Evolutionary conservation across 2,888 invertebrate genomes (phyloP).

Genomic region (Boloria euphrosyne): DNA sequence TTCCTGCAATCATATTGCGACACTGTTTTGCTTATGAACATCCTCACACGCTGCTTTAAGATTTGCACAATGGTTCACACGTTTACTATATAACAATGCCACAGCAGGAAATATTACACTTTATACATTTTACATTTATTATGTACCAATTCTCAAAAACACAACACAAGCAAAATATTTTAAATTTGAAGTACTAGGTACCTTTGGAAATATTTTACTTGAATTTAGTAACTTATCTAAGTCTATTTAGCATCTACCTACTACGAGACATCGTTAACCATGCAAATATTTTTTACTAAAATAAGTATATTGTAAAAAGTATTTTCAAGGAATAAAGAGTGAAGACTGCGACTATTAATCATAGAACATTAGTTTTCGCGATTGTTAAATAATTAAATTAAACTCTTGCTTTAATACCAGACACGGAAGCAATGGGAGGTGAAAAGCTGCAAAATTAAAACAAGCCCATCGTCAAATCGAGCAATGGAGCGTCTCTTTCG

Average conservation of each 20-base stretch:
- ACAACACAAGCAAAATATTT: too few species aligned
- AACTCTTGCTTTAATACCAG: slow-evolving; percentile 15
- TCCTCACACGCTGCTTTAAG: slow-evolving; percentile 49
- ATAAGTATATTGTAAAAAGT: too few species aligned
- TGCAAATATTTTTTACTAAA: too few species aligned
- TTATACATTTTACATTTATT: neutral
- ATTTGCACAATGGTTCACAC: slow-evolving; percentile 54
- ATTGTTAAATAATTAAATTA: slow-evolving; percentile 13
- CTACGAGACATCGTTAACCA: too few species aligned
- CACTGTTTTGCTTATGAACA: slow-evolving; percentile 58
- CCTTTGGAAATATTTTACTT: too few species aligned
- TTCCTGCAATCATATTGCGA: slow-evolving; percentile 54
- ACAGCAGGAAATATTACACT: slow-evolving; percentile 9
- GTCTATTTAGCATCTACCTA: too few species aligned
- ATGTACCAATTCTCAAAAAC: neutral
- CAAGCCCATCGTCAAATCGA: slow-evolving; percentile 56
- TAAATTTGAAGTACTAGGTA: too few species aligned
- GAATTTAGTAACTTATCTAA: too few species aligned
- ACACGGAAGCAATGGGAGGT: slow-evolving; percentile 11
- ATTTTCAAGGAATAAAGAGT: too few species aligned
- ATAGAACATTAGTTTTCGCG: slow-evolving; percentile 1
- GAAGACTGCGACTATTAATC: neutral
- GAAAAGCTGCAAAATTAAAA: slow-evolving; percentile 43
- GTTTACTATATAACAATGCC: slow-evolving; percentile 19
- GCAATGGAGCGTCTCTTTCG: slow-evolving; percentile 52